Conservation (phyloP, 2,797 vertebrate genomes). For the Neostethus bicornis region DNA sequence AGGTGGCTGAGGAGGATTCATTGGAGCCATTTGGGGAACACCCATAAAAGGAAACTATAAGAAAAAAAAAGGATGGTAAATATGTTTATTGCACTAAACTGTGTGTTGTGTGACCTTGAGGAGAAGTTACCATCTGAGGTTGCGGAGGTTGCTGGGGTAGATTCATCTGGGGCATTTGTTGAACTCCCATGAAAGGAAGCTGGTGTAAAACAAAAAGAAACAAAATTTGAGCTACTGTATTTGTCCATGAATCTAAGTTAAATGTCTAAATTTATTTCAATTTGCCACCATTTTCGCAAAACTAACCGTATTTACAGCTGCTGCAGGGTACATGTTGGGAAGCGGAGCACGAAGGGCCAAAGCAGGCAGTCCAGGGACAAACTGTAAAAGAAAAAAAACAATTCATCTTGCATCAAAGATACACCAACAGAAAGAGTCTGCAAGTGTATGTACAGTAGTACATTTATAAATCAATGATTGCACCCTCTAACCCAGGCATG, state of each 20-base stretch:
- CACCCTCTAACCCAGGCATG: no score
- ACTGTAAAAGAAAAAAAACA: conserved; percentile 42
- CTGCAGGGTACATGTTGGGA: conserved; percentile 52
- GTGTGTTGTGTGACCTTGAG: neutral
- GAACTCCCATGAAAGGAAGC: conserved; percentile 47
- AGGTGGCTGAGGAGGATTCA: conserved; percentile 60
- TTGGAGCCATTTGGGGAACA: conserved; percentile 56
- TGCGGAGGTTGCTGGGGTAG: conserved; percentile 64
- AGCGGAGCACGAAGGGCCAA: conserved; percentile 40
- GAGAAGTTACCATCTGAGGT: conserved; percentile 47
- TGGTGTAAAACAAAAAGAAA: conserved; percentile 21
- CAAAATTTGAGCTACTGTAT: neutral
- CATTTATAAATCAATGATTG: no score
- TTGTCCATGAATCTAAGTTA: no score
- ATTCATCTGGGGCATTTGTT: conserved; percentile 60
- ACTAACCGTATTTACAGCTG: conserved; percentile 59
- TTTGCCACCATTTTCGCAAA: neutral
- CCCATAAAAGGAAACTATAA: conserved; percentile 49
- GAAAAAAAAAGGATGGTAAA: conserved; percentile 3
- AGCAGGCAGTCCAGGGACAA: conserved; percentile 53
- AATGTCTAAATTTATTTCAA: no score
- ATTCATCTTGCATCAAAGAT: no score
- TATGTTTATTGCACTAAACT: neutral
- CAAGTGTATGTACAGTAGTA: no score
- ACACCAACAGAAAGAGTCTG: no score